Evolutionary conservation across 2,113 vertebrate species (phyloP), one percentile per base, ranked within the genome.

Genomic region (Cranoglanis bouderius): DNA sequence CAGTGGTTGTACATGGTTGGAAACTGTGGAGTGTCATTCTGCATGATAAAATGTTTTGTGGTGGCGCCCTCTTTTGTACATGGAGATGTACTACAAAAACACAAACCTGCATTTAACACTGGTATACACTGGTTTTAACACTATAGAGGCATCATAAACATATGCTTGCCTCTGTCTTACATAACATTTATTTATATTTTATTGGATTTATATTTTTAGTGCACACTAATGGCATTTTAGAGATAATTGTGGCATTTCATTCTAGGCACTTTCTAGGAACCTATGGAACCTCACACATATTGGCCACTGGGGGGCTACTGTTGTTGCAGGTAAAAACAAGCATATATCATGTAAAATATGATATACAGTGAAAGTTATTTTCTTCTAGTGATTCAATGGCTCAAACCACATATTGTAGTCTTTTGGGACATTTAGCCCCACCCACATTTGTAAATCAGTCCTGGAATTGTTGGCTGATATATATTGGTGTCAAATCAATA

Each of bases 1-100:
- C 46, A 49, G 46, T 8, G 10, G 46, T 49, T 49, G 46, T 49
- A 10, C 59, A 63, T 63, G 59, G 59, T 63, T 63, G 59, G 57
- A 26, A 59, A 59, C 5, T 59, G 57, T 65, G 2, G 26, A 65
- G 65, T 32, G 32, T 70, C 32, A 35, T 70, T 70, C 67, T 35
- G 6, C 35, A 35, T 35, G 67, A 38, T 70, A n/a, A 82, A 38
- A 18, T 2, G 8, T 67, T 35, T 40, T 18, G n/a, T 18, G 29
- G 63, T 81, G 35, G 61, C 35, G 49, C 49, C 77, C 63, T 72
- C 86, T 88, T 78, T 65, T 88, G 86, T 53, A 49, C 46, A 21
- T 59, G 29, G 10, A 82, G 53, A 38, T 57, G 67, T 70, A 74
- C 40, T 74, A 4, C 9, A 10, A 49, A 49, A 49, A 32, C 32